A percentile compares a stretch with the other conserved stretches of the same genome.
phyloP scores from a whole-genome alignment of 92 coral and sea anemone genomes.

The Epizoanthus fatuus region DNA sequence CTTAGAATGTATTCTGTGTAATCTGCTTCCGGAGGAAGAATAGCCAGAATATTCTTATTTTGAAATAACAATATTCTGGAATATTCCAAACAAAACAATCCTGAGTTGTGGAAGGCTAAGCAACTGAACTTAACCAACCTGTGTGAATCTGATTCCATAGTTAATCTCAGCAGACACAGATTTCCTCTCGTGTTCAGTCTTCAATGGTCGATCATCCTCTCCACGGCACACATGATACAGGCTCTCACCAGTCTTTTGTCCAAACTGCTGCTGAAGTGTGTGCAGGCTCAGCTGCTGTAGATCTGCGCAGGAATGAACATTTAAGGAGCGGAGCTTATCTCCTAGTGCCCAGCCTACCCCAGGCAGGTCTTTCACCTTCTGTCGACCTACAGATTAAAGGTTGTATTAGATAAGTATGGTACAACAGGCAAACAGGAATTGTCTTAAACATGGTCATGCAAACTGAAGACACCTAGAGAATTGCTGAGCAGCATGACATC shows the following conservation, averaged over 20 bases:
- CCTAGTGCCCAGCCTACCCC: slow-evolving; percentile 93
- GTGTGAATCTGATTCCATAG: slow-evolving; percentile 94
- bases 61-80: neutral
- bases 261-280: slow-evolving; percentile 86
- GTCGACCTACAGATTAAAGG: slow-evolving; percentile 62
- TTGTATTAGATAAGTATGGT: too few relatives aligned
- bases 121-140: slow-evolving; percentile 57
- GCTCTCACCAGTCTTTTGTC: slow-evolving; percentile 87
- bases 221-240: slow-evolving; percentile 88
- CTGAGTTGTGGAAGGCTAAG: neutral
- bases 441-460: too few relatives aligned
- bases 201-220: slow-evolving; percentile 86
- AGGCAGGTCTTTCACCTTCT: slow-evolving; percentile 91
- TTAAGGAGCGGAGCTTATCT: slow-evolving; percentile 77
- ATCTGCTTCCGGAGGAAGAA: too few relatives aligned
- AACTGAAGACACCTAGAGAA: too few relatives aligned
- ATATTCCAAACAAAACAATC: neutral
- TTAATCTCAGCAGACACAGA: slow-evolving; percentile 98
- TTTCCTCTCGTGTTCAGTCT: slow-evolving; percentile 87
- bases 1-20: too few relatives aligned
- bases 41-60: neutral
- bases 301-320: slow-evolving; percentile 81
- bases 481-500: too few relatives aligned
- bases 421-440: too few relatives aligned
- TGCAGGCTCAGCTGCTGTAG: slow-evolving; percentile 86